Percentiles rank a stretch among this genome's conserved stretches.
phyloP scores from a whole-genome alignment of 2,113 vertebrate species.

The Sprattus sprattus region DNA sequence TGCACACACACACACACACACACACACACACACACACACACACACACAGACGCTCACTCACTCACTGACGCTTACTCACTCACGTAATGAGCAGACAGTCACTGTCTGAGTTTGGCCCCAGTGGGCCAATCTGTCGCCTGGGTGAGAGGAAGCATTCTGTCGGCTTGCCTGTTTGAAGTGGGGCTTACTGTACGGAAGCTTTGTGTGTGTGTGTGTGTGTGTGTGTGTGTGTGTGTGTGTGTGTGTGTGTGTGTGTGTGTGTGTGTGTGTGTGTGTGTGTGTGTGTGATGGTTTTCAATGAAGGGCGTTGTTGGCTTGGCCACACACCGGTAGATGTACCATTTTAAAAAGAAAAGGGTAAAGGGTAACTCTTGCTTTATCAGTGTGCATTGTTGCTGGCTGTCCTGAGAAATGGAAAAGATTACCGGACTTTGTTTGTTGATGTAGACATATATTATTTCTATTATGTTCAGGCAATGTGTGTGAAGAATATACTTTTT shows the following conservation, averaged over 20 bases:
- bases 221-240: conserved; percentile 4
- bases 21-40: background rate
- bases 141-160: background rate
- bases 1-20: background rate
- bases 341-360: conserved; percentile 36
- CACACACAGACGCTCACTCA: background rate
- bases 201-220: conserved; percentile 1
- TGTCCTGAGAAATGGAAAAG: background rate
- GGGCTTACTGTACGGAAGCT: background rate
- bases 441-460: no score
- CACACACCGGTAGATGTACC: conserved; percentile 13
- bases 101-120: background rate
- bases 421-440: no score
- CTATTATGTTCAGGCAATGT: no score
- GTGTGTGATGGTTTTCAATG: background rate
- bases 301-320: background rate
- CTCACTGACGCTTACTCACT: no score
- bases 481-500: no score
- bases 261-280: conserved; percentile 7
- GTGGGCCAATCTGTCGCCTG: background rate
- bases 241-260: conserved; percentile 3
- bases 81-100: no score
- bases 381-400: background rate
- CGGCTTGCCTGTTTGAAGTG: background rate
- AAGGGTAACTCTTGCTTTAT: background rate